Percentiles rank a stretch among this genome's conserved stretches.
Conservation (phyloP, 2,797 vertebrate species). For the Micromesistius poutassou region DNA sequence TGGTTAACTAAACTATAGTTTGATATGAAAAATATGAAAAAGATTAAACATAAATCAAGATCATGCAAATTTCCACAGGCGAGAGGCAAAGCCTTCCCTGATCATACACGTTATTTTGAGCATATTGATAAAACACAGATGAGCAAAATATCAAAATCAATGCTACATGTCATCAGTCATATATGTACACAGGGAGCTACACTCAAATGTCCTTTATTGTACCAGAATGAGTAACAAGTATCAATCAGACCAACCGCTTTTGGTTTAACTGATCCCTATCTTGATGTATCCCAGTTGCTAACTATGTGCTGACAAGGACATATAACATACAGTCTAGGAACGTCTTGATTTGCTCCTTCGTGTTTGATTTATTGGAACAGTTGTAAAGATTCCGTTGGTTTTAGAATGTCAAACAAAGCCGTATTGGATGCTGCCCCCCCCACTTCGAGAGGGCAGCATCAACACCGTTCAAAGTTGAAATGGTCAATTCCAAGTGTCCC, state of each 20-base stretch:
- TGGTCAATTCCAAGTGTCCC: neutral
- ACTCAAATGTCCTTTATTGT: neutral
- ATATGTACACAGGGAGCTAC: neutral
- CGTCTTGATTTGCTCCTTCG: neutral
- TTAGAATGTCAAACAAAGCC: neutral
- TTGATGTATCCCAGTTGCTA: neutral
- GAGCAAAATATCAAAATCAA: neutral
- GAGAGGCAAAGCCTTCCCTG: neutral
- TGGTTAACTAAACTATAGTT: neutral
- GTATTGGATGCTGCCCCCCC: neutral
- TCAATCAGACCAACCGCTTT: neutral
- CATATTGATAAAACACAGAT: neutral
- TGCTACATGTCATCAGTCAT: neutral
- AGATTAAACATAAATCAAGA: neutral
- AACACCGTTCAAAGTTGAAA: neutral
- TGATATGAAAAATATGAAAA: neutral
- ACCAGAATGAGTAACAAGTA: neutral
- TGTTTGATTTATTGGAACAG: neutral
- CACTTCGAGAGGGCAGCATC: neutral
- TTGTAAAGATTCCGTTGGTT: neutral
- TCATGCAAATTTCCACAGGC: neutral
- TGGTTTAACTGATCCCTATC: neutral
- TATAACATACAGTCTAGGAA: neutral
- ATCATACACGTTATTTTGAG: neutral
- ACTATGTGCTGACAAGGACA: neutral